Percentiles rank a stretch among this genome's conserved stretches.
Conservation (phyloP, 2,888 invertebrate genomes). For the Netelia inedita region DNA sequence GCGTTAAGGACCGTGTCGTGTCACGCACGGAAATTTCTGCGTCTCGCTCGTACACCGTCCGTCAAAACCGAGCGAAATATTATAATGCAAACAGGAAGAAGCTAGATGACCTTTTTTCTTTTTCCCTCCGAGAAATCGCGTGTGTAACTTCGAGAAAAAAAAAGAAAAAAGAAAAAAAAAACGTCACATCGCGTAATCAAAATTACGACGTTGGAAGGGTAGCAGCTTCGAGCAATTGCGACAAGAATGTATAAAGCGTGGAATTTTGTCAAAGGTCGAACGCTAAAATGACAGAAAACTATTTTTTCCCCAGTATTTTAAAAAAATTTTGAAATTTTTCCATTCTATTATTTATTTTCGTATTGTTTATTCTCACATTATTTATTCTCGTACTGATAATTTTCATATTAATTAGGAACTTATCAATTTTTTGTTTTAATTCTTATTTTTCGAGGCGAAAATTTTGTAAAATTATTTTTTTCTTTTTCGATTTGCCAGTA, state of each 20-base stretch:
- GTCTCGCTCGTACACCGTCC: not conserved
- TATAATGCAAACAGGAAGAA: not conserved
- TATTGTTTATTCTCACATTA: not conserved
- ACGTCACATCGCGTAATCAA: not conserved
- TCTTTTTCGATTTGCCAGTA: no score
- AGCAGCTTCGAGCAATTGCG: not conserved
- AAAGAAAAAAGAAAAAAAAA: not conserved
- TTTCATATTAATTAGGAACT: not conserved
- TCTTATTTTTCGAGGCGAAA: not conserved
- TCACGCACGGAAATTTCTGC: conserved; percentile 47
- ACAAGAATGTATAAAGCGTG: not conserved
- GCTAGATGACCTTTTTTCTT: not conserved
- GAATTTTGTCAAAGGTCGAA: conserved; percentile 25
- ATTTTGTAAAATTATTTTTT: no score
- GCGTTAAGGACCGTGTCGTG: conserved; percentile 62
- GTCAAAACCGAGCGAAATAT: not conserved
- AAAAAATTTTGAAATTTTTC: not conserved
- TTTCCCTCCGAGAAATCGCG: conserved; percentile 3
- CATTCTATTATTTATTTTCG: not conserved
- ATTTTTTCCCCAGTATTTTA: not conserved
- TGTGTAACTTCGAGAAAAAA: not conserved
- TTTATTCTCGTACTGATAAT: not conserved
- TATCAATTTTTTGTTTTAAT: not conserved
- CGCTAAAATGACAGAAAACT: not conserved
- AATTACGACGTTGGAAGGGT: not conserved